Evolutionary conservation across 2,888 invertebrate genomes (phyloP).

Genomic region (Drosophila emarginata): DNA sequence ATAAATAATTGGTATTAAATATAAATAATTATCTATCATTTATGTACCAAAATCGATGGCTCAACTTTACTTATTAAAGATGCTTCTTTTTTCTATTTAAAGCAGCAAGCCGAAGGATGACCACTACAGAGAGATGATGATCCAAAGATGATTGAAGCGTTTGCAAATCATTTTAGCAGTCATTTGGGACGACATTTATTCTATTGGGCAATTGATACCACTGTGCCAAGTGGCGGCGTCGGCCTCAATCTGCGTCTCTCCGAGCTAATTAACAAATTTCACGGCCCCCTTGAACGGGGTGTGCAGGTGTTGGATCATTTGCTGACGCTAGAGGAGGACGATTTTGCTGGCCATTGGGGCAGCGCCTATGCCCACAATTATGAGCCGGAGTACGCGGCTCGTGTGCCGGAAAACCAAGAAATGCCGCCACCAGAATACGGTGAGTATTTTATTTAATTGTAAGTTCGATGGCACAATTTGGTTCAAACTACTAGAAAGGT

Average conservation of each 20-base stretch:
- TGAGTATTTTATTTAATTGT: conserved; percentile 21
- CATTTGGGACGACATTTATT: conserved; percentile 84
- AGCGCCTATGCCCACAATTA: conserved; percentile 80
- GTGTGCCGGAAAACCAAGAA: conserved; percentile 64
- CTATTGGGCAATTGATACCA: conserved; percentile 85
- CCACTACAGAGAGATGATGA: conserved; percentile 49
- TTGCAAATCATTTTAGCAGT: conserved; percentile 81
- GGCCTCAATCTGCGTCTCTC: conserved; percentile 85
- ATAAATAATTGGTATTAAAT: too few relatives aligned
- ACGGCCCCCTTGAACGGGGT: conserved; percentile 82
- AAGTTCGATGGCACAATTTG: neutral
- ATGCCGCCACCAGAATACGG: conserved; percentile 57
- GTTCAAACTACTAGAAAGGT: neutral
- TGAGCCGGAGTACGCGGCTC: conserved; percentile 72
- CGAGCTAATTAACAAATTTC: conserved; percentile 83
- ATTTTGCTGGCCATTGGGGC: conserved; percentile 81
- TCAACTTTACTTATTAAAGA: too few relatives aligned
- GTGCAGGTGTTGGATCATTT: conserved; percentile 87
- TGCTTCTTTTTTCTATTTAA: too few relatives aligned
- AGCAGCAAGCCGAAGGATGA: conserved; percentile 11
- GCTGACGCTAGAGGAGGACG: conserved; percentile 84
- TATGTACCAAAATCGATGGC: too few relatives aligned
- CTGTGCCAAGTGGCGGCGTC: conserved; percentile 42
- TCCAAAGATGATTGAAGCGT: conserved; percentile 82
- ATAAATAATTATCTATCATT: too few relatives aligned